phyloP scores from a whole-genome alignment of 2,888 invertebrate species.

The Ophion obscuratus region DNA sequence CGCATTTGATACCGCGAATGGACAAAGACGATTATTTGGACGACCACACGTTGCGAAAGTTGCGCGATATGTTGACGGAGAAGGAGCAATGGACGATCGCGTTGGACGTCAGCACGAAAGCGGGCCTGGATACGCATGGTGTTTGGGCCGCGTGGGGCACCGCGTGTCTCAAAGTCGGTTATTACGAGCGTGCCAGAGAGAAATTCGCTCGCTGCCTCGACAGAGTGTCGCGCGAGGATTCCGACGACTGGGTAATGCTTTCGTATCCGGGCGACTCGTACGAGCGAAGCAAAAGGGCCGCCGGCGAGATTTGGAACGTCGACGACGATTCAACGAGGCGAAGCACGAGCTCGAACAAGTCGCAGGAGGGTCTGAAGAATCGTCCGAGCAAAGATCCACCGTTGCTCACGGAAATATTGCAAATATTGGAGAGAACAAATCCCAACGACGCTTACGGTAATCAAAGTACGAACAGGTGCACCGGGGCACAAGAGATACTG shows the following conservation, averaged over 20 bases:
- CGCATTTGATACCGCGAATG: constrained; percentile 84
- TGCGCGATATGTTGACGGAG: constrained; percentile 91
- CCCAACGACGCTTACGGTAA: constrained; percentile 72
- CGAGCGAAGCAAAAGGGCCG: constrained; percentile 21
- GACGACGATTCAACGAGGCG: constrained; percentile 57
- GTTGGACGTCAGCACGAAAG: constrained; percentile 94
- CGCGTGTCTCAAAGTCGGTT: constrained; percentile 91
- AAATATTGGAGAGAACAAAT: constrained; percentile 86
- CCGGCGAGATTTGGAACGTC: constrained; percentile 19
- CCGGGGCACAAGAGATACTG: constrained; percentile 83
- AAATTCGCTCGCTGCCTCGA: constrained; percentile 88
- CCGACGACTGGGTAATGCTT: constrained; percentile 80
- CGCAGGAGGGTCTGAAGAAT: constrained; percentile 69
- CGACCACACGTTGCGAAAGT: constrained; percentile 88
- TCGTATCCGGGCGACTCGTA: constrained; percentile 73
- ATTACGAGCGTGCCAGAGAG: constrained; percentile 90
- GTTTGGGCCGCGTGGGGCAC: constrained; percentile 96
- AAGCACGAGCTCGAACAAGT: constrained; percentile 77
- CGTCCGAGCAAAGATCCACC: constrained; percentile 88
- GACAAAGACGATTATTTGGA: constrained; percentile 77
- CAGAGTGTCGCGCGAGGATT: constrained; percentile 82
- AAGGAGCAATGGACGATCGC: constrained; percentile 94
- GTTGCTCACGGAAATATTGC: constrained; percentile 89
- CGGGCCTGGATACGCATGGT: constrained; percentile 90
- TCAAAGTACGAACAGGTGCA: constrained; percentile 69